Evolutionary conservation across 2,888 invertebrate genomes (phyloP), one percentile per base, ranked within the genome.

Genomic region (Scaptomyza flava): DNA sequence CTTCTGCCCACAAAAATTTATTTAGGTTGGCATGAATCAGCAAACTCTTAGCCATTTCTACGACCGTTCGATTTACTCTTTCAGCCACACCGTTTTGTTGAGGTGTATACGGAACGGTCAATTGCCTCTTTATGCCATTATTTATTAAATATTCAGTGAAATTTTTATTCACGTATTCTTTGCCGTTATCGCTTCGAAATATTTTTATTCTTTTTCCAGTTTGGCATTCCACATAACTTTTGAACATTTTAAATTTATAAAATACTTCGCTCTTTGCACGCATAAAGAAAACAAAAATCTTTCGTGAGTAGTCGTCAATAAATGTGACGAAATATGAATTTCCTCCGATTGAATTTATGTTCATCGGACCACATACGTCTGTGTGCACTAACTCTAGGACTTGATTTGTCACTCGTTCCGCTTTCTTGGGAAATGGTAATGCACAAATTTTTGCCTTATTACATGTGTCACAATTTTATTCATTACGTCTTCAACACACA

Each of bases 311-410:
- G 12, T 36, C 36, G 6, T 36, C 36, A n/a, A n/a, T n/a, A n/a
- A 36, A 12, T 4, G 12, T 36, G 3, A 36, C 36, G 6, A 36
- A 12, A n/a, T 36, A 36, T 2, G 3, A 5, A 36, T 36, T 36
- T 2, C 36, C 14, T 3, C 4, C 36, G 5, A 36, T n/a, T n/a
- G 36, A 36, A 5, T n/a, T 36, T n/a, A 36, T 2, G n/a, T 36
- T 36, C n/a, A 36, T 36, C 7, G 36, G 33, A 33, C 33, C 33
- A 11, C 33, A 33, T 33, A 33, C 33, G 11, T 33, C 33, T 9
- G 27, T 9, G 27, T 56, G 34, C 14, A 46, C 17, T 14, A 56
- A n/a, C 30, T 54, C 54, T n/a, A 34, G 27, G 2, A 54, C 36
- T 12, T 8, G 2, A 8, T 54, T 27, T 46, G 56, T 46, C 36